Evolutionary conservation across 1,140 invertebrate genomes (phyloP).

Genomic region (Nautilus pompilius): DNA sequence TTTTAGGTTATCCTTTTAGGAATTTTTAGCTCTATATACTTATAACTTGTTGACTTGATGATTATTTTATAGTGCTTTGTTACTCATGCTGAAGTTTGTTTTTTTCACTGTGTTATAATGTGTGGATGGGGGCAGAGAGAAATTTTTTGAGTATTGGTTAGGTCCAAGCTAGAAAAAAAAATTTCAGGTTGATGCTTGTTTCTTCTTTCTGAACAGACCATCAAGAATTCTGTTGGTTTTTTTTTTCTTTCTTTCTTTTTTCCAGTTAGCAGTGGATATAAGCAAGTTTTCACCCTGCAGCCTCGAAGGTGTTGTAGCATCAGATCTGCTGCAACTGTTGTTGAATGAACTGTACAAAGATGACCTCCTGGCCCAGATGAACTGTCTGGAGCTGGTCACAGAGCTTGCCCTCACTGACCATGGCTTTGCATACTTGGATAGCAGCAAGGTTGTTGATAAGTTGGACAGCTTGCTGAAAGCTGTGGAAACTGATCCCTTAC

Average conservation of each 20-base stretch:
- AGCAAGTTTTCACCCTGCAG: conserved; percentile 61
- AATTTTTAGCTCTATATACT: no score
- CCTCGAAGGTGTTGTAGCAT: conserved; percentile 60
- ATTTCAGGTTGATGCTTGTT: not conserved
- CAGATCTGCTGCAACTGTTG: conserved; percentile 68
- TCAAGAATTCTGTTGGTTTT: no score
- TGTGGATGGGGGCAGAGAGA: no score
- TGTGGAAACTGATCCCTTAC: conserved; percentile 63
- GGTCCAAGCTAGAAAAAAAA: not conserved
- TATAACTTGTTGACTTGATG: no score
- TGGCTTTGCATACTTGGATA: conserved; percentile 70
- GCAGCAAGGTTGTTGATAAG: conserved; percentile 64
- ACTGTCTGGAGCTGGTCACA: conserved; percentile 72
- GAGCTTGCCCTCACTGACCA: conserved; percentile 66
- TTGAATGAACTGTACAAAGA: conserved; percentile 64
- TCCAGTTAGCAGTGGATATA: conserved; percentile 68
- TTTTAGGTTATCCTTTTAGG: no score
- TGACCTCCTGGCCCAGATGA: conserved; percentile 74
- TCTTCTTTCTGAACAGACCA: not conserved
- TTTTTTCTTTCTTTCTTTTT: conserved; percentile 5
- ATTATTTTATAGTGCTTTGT: no score
- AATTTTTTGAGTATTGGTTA: not conserved
- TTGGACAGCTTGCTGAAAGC: conserved; percentile 63
- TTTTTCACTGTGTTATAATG: no score
- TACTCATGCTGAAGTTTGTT: no score